These are phyloP conservation scores for Carassius gibelio DNA, from an alignment of 2,113 vertebrate species.

Conservation along the genomic window DNA sequence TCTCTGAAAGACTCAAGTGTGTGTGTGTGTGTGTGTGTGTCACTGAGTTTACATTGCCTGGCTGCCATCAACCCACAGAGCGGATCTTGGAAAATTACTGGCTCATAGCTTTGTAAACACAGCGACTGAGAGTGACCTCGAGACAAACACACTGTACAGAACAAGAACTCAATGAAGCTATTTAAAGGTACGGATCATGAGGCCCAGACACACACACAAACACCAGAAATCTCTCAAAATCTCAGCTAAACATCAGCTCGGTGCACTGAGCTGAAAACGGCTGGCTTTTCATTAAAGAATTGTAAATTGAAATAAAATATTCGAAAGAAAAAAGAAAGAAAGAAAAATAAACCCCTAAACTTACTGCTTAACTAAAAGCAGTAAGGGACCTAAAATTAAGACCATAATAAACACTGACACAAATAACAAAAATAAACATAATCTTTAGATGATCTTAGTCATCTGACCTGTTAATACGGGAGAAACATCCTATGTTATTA, in stretches of 20 bases:
- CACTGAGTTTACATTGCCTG: constrained; percentile 28
- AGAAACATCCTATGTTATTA: too few species aligned
- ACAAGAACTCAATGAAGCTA: constrained; percentile 11
- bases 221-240: too few species aligned
- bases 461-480: too few species aligned
- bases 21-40: neutral
- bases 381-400: too few species aligned
- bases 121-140: constrained; percentile 2
- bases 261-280: neutral
- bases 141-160: constrained; percentile 26
- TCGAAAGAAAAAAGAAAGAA: too few species aligned
- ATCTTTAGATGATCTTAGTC: too few species aligned
- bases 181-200: neutral
- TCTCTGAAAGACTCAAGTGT: constrained; percentile 15
- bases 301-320: neutral
- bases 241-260: neutral
- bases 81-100: constrained; percentile 48
- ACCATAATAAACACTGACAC: too few species aligned
- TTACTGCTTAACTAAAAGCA: too few species aligned
- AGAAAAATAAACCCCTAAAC: neutral
- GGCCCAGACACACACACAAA: neutral
- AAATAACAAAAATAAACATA: too few species aligned
- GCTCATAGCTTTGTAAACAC: constrained; percentile 45
- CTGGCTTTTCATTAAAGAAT: neutral
- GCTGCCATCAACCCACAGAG: constrained; percentile 24